Percentiles rank a stretch among this genome's conserved stretches.
Evolutionary conservation across 2,888 invertebrate species (phyloP).

Genomic region (Trachelus tabidus): DNA sequence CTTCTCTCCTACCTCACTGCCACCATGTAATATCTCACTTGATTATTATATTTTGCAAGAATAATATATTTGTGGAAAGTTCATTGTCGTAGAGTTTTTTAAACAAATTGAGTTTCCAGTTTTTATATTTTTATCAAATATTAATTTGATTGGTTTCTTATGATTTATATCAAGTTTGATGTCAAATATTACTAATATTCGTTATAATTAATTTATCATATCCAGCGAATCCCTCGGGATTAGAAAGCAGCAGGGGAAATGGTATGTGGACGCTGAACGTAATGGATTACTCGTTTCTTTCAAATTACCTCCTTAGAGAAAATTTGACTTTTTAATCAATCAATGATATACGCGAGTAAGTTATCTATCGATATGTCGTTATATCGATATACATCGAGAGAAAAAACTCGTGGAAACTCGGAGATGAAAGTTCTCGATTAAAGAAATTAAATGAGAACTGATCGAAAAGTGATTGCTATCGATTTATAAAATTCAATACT

Average conservation of each 20-base stretch:
- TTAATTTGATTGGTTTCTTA: not conserved
- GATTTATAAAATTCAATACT: not conserved
- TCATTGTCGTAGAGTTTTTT: not conserved
- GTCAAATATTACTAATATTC: not conserved
- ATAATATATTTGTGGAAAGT: not conserved
- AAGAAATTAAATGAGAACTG: not conserved
- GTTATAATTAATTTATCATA: not conserved
- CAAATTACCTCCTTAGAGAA: not conserved
- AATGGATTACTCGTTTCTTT: not conserved
- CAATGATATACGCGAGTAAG: too few species aligned
- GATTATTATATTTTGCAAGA: not conserved
- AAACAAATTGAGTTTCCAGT: not conserved
- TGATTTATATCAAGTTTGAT: not conserved
- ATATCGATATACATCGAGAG: too few species aligned
- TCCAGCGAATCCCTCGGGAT: not conserved
- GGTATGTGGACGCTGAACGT: not conserved
- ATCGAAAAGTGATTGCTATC: not conserved
- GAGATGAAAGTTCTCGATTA: not conserved
- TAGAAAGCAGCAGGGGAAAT: not conserved
- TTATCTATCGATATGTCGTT: not conserved
- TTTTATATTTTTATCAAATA: not conserved
- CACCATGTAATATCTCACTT: not conserved
- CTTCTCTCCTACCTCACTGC: not conserved
- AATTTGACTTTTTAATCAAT: too few species aligned
- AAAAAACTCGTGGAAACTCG: not conserved